These are phyloP conservation scores for Stegostoma tigrinum DNA, from an alignment of 2,113 vertebrate species.

Conservation along the genomic window DNA sequence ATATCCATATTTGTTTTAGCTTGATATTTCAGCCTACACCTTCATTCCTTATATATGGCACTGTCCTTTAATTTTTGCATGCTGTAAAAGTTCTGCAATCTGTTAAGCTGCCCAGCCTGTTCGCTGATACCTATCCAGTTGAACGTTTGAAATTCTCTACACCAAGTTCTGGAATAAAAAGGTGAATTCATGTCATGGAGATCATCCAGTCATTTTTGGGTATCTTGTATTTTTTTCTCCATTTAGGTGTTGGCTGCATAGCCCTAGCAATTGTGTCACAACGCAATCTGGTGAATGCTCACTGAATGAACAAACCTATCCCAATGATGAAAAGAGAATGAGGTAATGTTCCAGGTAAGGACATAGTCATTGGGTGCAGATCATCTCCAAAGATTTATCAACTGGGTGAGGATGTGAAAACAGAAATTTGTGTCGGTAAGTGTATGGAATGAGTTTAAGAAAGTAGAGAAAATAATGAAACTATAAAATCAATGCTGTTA, in stretches of 20 bases:
- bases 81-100: background rate
- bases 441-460: background rate
- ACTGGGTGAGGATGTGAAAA: background rate
- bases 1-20: background rate
- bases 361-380: background rate
- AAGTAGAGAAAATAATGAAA: background rate
- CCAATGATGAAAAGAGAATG: background rate
- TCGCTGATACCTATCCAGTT: background rate
- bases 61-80: background rate
- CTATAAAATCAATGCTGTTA: background rate
- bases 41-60: background rate
- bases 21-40: background rate
- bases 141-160: background rate
- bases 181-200: background rate
- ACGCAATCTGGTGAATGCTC: background rate
- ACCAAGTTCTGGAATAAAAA: background rate
- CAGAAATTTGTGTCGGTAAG: background rate
- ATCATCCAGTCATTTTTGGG: background rate
- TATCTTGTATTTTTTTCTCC: background rate
- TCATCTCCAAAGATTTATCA: background rate
- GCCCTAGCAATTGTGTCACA: background rate
- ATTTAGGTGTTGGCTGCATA: background rate
- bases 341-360: background rate
- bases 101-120: background rate
- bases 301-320: background rate